phyloP scores from a whole-genome alignment of 2,888 invertebrate species.

The Crossocerus cetratus region DNA sequence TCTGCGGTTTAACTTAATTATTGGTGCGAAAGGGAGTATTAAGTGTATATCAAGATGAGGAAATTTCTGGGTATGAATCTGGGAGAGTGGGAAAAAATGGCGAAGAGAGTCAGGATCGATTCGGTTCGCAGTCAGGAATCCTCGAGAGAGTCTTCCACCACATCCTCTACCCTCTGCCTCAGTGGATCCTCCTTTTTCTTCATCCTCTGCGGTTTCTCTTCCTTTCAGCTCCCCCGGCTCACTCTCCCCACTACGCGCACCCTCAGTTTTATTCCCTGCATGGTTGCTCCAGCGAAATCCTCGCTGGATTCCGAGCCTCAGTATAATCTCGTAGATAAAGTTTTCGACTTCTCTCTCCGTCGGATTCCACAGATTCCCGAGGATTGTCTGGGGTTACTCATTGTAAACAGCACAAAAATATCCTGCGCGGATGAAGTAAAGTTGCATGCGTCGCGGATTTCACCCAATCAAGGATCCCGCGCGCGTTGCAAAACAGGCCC shows the following conservation, averaged over 20 bases:
- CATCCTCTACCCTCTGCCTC: slow-evolving; percentile 24
- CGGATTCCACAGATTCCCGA: no score
- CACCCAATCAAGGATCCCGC: no score
- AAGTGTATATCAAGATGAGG: not conserved
- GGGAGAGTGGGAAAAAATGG: not conserved
- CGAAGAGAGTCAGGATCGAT: slow-evolving; percentile 61
- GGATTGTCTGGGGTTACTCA: no score
- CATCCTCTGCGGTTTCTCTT: not conserved
- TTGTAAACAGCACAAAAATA: no score
- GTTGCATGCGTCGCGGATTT: no score
- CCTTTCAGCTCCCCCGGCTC: slow-evolving; percentile 20
- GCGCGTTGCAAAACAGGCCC: no score
- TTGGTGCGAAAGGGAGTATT: not conserved
- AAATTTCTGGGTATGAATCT: not conserved
- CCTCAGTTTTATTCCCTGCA: slow-evolving; percentile 1
- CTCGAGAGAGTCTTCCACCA: slow-evolving; percentile 35
- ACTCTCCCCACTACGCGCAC: slow-evolving; percentile 3
- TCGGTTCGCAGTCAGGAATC: slow-evolving; percentile 55
- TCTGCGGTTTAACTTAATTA: not conserved
- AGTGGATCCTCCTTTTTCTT: slow-evolving; percentile 12
- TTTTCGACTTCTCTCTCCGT: no score
- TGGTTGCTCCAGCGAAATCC: no score
- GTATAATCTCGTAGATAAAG: no score
- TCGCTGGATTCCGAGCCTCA: no score
- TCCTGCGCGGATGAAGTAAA: no score